Evolutionary conservation across 1,140 invertebrate genomes (phyloP), one percentile per base, ranked within the genome.

Genomic region (Magallana ariakensis): DNA sequence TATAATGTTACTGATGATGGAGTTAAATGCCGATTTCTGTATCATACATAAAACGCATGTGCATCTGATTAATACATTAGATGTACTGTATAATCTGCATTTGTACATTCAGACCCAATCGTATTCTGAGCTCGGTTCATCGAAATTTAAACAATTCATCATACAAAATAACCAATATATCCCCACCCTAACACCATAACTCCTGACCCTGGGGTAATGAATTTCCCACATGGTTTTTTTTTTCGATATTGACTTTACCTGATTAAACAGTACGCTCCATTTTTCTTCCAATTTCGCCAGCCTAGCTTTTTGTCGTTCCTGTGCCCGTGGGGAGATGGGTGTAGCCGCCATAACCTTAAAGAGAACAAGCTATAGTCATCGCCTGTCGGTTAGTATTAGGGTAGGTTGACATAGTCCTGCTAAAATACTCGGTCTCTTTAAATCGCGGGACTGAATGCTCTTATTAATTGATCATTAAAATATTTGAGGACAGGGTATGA

Each of bases 231-330:
- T n/a, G n/a, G n/a, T n/a, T n/a, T n/a, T n/a, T 46, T 46, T 46
- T 33, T 46, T 46, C 33, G 33, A 46, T 46, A 5, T 46, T 46
- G 33, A 46, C 33, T 0, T 46, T 46, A 91, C 90, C 85, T 90
- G 83, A 81, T 89, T 90, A 22, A 90, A 91, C 7, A 91, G 58
- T 10, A 89, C 88, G 55, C 89, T 91, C 90, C 90, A 91, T 86
- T 90, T 89, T 83, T 90, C 89, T 16, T 91, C 90, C 46, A 89
- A 60, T n/a, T 81, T 83, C 22, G 66, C 82, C 16, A 90, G 46
- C n/a, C 87, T 60, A 15, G 80, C 81, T 33, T 80, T 85, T 33
- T 85, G 87, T 80, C 66, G 83, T 8, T 85, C 80, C 13, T 53
- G 80, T n/a, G 60, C 84, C 66, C 75, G 54, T 16, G 75, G 87